These are phyloP conservation scores for Idaea biselata DNA, from an alignment of 2,888 invertebrate genomes.

Conservation along the genomic window DNA sequence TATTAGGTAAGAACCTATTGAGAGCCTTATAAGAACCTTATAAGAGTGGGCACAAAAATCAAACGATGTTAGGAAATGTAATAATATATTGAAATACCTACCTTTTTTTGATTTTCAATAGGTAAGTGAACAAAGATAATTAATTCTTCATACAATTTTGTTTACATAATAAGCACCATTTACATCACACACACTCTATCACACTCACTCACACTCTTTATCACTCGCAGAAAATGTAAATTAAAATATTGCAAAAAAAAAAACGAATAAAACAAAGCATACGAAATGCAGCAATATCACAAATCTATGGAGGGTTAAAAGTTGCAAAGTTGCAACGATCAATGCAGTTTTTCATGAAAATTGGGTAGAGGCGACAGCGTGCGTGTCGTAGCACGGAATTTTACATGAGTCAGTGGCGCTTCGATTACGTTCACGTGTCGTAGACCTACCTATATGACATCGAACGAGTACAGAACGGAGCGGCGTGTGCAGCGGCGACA, in stretches of 20 bases:
- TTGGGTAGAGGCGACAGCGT: conserved; percentile 22
- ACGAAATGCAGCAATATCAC: not conserved
- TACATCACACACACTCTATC: too few species aligned
- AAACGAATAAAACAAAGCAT: not conserved
- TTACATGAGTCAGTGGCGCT: conserved; percentile 59
- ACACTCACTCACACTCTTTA: too few species aligned
- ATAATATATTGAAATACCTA: too few species aligned
- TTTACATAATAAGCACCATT: too few species aligned
- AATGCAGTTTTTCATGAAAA: conserved; percentile 21
- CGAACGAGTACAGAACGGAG: conserved; percentile 24
- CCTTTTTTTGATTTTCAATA: too few species aligned
- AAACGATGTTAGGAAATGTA: too few species aligned
- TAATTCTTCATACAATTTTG: too few species aligned
- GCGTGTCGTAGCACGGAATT: conserved; percentile 42
- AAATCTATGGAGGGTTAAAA: conserved; percentile 7
- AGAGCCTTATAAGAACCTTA: too few species aligned
- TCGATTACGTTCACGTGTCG: conserved; percentile 52
- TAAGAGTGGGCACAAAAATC: too few species aligned
- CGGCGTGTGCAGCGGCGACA: conserved; percentile 62
- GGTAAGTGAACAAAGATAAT: too few species aligned
- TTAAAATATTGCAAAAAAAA: not conserved
- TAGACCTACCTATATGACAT: conserved; percentile 60
- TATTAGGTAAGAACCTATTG: too few species aligned
- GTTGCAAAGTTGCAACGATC: conserved; percentile 6
- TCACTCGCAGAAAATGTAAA: too few species aligned